phyloP scores from a whole-genome alignment of 1,140 invertebrate genomes.

The Hylyphantes graminicola region DNA sequence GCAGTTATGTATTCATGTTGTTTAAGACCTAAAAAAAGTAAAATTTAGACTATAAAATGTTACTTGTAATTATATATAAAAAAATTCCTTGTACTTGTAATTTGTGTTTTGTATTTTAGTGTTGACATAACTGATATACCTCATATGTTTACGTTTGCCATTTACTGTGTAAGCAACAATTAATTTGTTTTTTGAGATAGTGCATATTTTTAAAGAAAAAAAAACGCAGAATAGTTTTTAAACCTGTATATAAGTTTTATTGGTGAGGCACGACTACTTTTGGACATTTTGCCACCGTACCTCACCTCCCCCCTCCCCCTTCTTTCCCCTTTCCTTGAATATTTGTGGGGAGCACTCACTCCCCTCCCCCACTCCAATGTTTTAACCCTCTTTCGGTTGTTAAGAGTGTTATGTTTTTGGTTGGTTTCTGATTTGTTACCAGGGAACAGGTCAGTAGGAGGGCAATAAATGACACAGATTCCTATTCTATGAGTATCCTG shows the following conservation, averaged over 20 bases:
- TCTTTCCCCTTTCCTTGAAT: neutral
- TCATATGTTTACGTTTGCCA: slow-evolving; percentile 59
- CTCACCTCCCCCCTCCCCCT: slow-evolving; percentile 15
- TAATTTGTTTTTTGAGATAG: slow-evolving; percentile 45
- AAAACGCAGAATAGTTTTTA: slow-evolving; percentile 50
- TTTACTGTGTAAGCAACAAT: slow-evolving; percentile 43
- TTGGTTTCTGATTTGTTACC: slow-evolving; percentile 60
- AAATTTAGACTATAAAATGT: slow-evolving; percentile 33
- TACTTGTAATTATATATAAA: slow-evolving; percentile 43
- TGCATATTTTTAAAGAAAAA: slow-evolving; percentile 50
- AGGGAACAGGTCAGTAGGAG: slow-evolving; percentile 61
- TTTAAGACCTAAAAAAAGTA: slow-evolving; percentile 20
- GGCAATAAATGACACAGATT: slow-evolving; percentile 61
- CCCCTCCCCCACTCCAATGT: too few relatives aligned
- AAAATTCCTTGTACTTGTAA: slow-evolving; percentile 17
- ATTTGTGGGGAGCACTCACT: too few relatives aligned
- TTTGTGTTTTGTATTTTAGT: slow-evolving; percentile 55
- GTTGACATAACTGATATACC: slow-evolving; percentile 54
- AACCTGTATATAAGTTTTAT: slow-evolving; percentile 56
- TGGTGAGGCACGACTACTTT: slow-evolving; percentile 47
- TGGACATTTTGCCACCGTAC: slow-evolving; percentile 49
- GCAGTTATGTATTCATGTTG: slow-evolving; percentile 55
- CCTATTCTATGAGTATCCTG: slow-evolving; percentile 43
- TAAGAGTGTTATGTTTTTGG: slow-evolving; percentile 54
- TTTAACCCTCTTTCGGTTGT: slow-evolving; percentile 47